These are phyloP conservation scores for Sebastes hopkinsi DNA, from an alignment of 2,797 vertebrate genomes.

Conservation along the genomic window DNA sequence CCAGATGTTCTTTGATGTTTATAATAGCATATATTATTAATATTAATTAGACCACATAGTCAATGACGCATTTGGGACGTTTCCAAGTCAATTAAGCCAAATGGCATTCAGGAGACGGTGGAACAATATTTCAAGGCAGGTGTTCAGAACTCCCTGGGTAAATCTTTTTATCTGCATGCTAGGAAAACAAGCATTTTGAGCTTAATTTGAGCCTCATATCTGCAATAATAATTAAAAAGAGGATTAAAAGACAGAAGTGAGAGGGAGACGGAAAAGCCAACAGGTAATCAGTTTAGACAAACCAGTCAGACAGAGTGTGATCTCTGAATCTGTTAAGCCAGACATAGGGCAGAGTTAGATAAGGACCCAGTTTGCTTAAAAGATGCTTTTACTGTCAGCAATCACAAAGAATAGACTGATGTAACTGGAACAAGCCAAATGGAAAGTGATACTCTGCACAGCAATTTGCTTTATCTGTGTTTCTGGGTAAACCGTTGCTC, in stretches of 20 bases:
- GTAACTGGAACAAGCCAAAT: conserved; percentile 44
- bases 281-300: conserved; percentile 80
- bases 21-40: conserved; percentile 99
- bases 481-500: conserved; percentile 63
- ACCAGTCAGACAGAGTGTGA: conserved; percentile 62
- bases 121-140: conserved; percentile 99
- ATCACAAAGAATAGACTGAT: conserved; percentile 39
- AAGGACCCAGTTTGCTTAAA: conserved; percentile 47
- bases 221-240: conserved; percentile 86
- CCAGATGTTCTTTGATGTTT: conserved; percentile 99
- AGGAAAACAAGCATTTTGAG: conserved; percentile 98
- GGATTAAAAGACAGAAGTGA: conserved; percentile 84
- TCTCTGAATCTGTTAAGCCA: conserved; percentile 57
- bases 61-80: conserved; percentile 99
- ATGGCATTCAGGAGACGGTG: conserved; percentile 99
- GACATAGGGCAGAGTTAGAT: conserved; percentile 44
- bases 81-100: conserved; percentile 99
- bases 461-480: conserved; percentile 50
- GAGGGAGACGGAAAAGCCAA: conserved; percentile 75
- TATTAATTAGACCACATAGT: conserved; percentile 99
- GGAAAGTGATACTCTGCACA: conserved; percentile 49
- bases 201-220: conserved; percentile 86
- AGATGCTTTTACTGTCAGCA: conserved; percentile 58
- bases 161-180: conserved; percentile 97
- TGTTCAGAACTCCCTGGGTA: conserved; percentile 97